Evolutionary conservation across 2,113 vertebrate genomes (phyloP).

Genomic region (Hippolais icterina): DNA sequence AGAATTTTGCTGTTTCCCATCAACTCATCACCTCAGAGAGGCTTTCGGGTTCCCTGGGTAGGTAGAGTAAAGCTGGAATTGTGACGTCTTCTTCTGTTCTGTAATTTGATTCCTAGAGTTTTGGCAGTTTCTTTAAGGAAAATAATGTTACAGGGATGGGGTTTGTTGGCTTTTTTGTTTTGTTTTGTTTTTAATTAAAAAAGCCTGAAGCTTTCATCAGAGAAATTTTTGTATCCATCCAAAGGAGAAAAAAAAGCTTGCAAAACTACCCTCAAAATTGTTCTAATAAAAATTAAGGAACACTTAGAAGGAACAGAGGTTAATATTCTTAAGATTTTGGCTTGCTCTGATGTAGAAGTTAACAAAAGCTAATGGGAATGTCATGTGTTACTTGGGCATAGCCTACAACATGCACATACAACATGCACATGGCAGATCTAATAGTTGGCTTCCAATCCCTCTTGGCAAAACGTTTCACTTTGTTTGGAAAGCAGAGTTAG

Average conservation of each 20-base stretch:
- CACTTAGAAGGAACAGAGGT: constrained; percentile 42
- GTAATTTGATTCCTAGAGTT: constrained; percentile 59
- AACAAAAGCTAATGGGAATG: constrained; percentile 46
- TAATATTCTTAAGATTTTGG: constrained; percentile 46
- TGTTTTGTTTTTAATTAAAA: constrained; percentile 53
- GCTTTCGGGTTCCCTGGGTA: constrained; percentile 20
- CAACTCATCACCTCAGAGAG: constrained; percentile 46
- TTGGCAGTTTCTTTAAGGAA: constrained; percentile 59
- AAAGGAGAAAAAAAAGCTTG: neutral
- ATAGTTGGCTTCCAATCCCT: constrained; percentile 3
- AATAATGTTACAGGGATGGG: constrained; percentile 28
- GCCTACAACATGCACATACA: neutral
- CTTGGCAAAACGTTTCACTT: neutral
- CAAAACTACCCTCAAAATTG: constrained; percentile 22
- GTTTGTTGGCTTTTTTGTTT: constrained; percentile 9
- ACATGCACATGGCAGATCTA: constrained; percentile 23
- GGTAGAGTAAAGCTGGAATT: constrained; percentile 19
- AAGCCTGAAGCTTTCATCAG: constrained; percentile 56
- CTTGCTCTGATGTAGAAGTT: constrained; percentile 31
- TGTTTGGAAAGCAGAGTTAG: neutral
- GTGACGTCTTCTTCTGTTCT: constrained; percentile 36
- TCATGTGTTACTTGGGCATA: constrained; percentile 35
- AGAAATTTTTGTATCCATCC: constrained; percentile 30
- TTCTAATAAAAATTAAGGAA: constrained; percentile 52
- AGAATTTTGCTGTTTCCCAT: constrained; percentile 22